A percentile compares a stretch with the other conserved stretches of the same genome.
phyloP scores from a whole-genome alignment of 2,113 vertebrate species.

The Potamarius usumacintae region DNA sequence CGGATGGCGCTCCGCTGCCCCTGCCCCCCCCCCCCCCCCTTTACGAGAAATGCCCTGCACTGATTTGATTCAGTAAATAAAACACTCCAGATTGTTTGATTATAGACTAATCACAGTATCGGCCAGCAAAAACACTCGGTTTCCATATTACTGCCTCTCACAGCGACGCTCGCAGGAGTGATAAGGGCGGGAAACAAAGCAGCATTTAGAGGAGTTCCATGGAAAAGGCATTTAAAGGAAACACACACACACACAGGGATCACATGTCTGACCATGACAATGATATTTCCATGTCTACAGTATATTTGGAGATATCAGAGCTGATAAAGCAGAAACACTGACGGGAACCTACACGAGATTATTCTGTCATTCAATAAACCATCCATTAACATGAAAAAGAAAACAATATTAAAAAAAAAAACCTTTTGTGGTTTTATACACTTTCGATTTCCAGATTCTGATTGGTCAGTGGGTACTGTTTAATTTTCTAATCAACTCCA shows the following conservation, averaged over 20 bases:
- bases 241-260: background rate
- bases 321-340: background rate
- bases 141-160: constrained; percentile 23
- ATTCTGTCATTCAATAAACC: background rate
- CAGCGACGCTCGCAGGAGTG: background rate
- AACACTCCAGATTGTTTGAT: constrained; percentile 34
- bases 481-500: background rate
- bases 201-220: background rate
- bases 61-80: constrained; percentile 20
- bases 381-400: background rate
- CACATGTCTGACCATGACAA: background rate
- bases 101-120: background rate
- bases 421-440: background rate
- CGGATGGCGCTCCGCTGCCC: background rate
- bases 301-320: background rate
- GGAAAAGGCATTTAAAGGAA: background rate
- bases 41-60: constrained; percentile 24
- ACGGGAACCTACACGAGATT: background rate
- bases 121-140: constrained; percentile 9
- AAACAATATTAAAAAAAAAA: background rate
- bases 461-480: background rate
- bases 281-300: constrained; percentile 4
- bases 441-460: background rate
- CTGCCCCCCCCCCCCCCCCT: background rate
- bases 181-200: background rate